Evolutionary conservation across 2,113 vertebrate genomes (phyloP).

Genomic region (Emberiza fucata): DNA sequence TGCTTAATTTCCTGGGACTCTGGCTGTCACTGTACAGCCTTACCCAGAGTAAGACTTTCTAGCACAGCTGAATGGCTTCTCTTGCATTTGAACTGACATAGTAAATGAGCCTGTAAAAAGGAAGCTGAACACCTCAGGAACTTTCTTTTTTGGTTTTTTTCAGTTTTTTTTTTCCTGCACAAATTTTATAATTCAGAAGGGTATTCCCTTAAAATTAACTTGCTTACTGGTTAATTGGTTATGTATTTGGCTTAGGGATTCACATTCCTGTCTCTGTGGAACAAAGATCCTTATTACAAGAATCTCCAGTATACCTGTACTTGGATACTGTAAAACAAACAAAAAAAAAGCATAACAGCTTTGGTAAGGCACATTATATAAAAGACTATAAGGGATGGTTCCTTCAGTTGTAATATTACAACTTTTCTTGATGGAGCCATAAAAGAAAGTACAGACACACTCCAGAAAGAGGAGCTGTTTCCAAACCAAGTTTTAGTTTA

Average conservation of each 20-base stretch:
- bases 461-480: neutral
- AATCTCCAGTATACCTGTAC: neutral
- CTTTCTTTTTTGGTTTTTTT: no score
- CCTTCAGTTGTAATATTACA: neutral
- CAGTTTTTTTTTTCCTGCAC: neutral
- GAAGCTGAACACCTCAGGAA: neutral
- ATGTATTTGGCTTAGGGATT: neutral
- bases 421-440: neutral
- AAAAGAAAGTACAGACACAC: neutral
- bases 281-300: neutral
- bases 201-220: neutral
- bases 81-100: neutral
- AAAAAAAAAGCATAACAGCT: neutral
- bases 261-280: neutral
- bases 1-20: neutral
- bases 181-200: neutral
- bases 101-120: conserved; percentile 7
- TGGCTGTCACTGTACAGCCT: neutral
- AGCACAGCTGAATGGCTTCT: neutral
- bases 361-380: neutral
- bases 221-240: neutral
- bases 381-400: neutral
- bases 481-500: neutral
- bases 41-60: neutral
- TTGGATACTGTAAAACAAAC: neutral